phyloP scores from a whole-genome alignment of 2,797 vertebrate genomes.

The Petrocephalus sullivani region DNA sequence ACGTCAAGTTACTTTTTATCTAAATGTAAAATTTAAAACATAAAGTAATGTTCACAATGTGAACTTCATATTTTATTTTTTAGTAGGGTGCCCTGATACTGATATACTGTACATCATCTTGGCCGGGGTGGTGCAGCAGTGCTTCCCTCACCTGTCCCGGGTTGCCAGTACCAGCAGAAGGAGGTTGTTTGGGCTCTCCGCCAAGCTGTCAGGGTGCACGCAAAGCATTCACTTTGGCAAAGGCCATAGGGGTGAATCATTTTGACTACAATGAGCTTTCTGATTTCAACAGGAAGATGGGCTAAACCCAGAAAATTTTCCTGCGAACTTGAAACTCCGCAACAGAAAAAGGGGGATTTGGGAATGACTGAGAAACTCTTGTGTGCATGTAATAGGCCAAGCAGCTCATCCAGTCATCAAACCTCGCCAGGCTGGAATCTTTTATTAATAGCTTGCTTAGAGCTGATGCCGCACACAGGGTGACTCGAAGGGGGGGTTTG shows the following conservation, averaged over 20 bases:
- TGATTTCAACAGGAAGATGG: conserved; percentile 88
- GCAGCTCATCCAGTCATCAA: conserved; percentile 45
- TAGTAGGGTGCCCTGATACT: background rate
- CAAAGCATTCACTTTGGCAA: conserved; percentile 66
- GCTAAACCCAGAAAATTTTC: conserved; percentile 81
- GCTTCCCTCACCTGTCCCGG: background rate
- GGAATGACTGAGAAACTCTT: conserved; percentile 71
- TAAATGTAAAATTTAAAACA: background rate
- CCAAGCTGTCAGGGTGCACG: background rate
- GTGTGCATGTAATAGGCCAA: conserved; percentile 65
- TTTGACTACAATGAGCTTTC: conserved; percentile 79
- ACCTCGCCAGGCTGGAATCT: conserved; percentile 48
- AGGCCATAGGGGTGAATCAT: conserved; percentile 77
- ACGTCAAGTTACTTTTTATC: background rate
- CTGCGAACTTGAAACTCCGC: conserved; percentile 72
- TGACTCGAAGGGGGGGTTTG: conserved; percentile 25
- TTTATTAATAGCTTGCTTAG: conserved; percentile 47
- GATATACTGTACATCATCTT: background rate
- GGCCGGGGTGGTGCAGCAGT: background rate
- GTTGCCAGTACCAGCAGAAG: background rate
- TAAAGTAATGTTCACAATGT: too few relatives aligned
- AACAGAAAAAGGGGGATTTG: conserved; percentile 72
- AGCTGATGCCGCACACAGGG: conserved; percentile 35
- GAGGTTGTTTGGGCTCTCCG: background rate
- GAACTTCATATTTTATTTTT: background rate